Evolutionary conservation across 2,888 invertebrate species (phyloP).

Genomic region (Drosophila neonasuta): DNA sequence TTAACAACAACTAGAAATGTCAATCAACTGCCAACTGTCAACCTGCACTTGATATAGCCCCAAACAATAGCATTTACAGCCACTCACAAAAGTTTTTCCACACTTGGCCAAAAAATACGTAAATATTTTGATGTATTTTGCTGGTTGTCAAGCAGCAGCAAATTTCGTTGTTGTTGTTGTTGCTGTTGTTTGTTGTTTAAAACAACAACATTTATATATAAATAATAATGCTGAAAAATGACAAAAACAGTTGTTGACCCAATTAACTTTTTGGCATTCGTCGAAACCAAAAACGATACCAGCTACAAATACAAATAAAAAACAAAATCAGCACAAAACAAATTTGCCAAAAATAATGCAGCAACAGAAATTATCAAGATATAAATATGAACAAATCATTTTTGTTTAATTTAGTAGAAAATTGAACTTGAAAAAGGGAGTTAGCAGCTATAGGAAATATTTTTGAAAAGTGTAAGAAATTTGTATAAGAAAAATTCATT

Average conservation of each 20-base stretch:
- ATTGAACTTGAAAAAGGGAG: neutral
- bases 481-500: too few relatives aligned
- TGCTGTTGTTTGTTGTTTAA: slow-evolving; percentile 9
- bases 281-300: slow-evolving; percentile 29
- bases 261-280: slow-evolving; percentile 70
- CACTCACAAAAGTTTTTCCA: slow-evolving; percentile 48
- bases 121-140: slow-evolving; percentile 18
- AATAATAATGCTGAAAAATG: slow-evolving; percentile 65
- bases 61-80: slow-evolving; percentile 35
- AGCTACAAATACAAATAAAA: neutral
- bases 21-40: slow-evolving; percentile 74
- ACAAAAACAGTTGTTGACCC: slow-evolving; percentile 77
- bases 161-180: slow-evolving; percentile 4
- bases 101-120: slow-evolving; percentile 42
- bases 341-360: slow-evolving; percentile 60
- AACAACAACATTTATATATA: slow-evolving; percentile 25
- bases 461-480: too few relatives aligned
- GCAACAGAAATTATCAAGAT: slow-evolving; percentile 14
- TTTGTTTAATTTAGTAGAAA: neutral
- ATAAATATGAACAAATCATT: slow-evolving; percentile 18
- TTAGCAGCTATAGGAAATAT: too few relatives aligned
- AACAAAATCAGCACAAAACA: slow-evolving; percentile 34
- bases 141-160: slow-evolving; percentile 60
- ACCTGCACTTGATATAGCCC: slow-evolving; percentile 61
- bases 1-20: slow-evolving; percentile 76